These are phyloP conservation scores for Ochotona princeps DNA, from an alignment of 2,113 vertebrate genomes.

Conservation along the genomic window DNA sequence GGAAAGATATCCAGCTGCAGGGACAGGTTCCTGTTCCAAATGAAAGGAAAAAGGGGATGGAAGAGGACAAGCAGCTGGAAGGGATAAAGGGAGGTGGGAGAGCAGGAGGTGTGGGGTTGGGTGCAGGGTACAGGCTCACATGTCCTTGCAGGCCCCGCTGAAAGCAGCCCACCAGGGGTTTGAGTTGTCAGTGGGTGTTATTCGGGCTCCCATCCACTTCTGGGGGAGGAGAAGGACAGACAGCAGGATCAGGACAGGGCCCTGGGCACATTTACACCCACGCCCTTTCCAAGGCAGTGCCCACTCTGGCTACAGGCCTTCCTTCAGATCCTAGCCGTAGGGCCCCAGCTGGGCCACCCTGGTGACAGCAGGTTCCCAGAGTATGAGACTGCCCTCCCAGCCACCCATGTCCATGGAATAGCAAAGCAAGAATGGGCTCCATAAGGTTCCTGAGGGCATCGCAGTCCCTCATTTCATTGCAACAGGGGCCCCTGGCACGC, in stretches of 20 bases:
- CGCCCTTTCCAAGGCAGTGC: not conserved
- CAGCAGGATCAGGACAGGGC: not conserved
- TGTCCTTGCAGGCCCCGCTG: slow-evolving; percentile 88
- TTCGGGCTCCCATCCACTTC: slow-evolving; percentile 91
- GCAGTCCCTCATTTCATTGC: not conserved
- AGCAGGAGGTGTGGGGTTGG: not conserved
- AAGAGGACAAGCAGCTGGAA: not conserved
- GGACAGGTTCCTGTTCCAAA: slow-evolving; percentile 87
- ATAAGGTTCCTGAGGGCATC: no score
- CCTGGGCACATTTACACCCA: not conserved
- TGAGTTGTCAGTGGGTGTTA: slow-evolving; percentile 90
- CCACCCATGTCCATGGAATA: not conserved
- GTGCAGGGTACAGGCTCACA: slow-evolving; percentile 87
- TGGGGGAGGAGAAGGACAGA: slow-evolving; percentile 62
- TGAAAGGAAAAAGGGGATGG: not conserved
- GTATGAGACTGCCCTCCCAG: not conserved
- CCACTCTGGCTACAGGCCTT: not conserved
- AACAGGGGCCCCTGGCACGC: not conserved
- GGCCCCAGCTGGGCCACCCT: not conserved
- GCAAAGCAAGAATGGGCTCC: no score
- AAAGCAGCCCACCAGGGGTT: slow-evolving; percentile 98
- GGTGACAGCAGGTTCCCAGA: not conserved
- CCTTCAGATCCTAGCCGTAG: not conserved
- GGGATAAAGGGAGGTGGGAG: no score
- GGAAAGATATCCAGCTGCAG: slow-evolving; percentile 93